These are phyloP conservation scores for Drosophila tropicalis DNA, from an alignment of 1,140 invertebrate species.

Conservation along the genomic window DNA sequence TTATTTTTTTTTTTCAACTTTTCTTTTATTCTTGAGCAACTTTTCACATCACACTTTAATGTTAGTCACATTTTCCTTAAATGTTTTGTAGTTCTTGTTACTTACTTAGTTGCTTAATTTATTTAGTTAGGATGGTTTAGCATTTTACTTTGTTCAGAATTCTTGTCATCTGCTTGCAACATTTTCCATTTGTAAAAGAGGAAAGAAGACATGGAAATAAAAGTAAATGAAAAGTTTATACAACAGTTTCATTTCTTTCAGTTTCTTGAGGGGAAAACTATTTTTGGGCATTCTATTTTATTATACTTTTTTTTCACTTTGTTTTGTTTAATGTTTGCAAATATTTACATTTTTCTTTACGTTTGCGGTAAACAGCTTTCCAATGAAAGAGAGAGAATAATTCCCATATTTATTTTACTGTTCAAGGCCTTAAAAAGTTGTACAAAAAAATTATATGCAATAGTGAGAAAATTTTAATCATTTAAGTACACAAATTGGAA, in stretches of 20 bases:
- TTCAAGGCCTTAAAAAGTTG: too few relatives aligned
- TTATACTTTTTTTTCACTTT: slow-evolving; percentile 4
- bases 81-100: background rate
- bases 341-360: slow-evolving; percentile 41
- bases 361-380: background rate
- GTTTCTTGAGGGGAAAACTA: background rate
- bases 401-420: background rate
- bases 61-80: slow-evolving; percentile 49
- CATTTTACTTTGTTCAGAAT: slow-evolving; percentile 40
- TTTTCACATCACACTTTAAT: slow-evolving; percentile 64
- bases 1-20: slow-evolving; percentile 50
- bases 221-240: slow-evolving; percentile 42
- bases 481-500: too few relatives aligned
- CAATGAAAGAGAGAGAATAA: background rate
- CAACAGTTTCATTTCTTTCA: slow-evolving; percentile 42
- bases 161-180: slow-evolving; percentile 30
- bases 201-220: slow-evolving; percentile 23
- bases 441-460: too few relatives aligned
- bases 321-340: slow-evolving; percentile 35
- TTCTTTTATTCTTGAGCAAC: slow-evolving; percentile 39
- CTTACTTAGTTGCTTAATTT: slow-evolving; percentile 61
- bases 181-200: slow-evolving; percentile 50
- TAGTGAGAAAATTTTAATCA: too few relatives aligned
- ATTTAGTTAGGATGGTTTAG: slow-evolving; percentile 62
- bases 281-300: slow-evolving; percentile 17